phyloP scores from a whole-genome alignment of 2,888 invertebrate species.

The Agrochola circellaris region DNA sequence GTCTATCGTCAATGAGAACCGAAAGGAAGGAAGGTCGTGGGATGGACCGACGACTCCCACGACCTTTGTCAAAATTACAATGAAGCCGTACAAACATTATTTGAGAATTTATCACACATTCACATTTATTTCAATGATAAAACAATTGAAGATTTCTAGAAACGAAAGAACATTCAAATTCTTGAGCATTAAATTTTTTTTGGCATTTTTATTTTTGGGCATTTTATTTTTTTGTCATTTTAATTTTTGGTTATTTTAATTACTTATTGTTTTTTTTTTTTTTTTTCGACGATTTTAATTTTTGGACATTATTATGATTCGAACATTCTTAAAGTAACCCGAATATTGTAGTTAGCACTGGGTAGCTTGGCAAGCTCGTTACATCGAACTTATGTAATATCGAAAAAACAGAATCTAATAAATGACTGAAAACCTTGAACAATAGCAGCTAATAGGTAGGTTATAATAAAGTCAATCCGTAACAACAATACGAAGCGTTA shows the following conservation, averaged over 20 bases:
- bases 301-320: too few relatives aligned
- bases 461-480: conserved; percentile 4
- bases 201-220: too few relatives aligned
- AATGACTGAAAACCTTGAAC: neutral
- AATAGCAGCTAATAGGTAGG: neutral
- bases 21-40: conserved; percentile 33
- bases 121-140: conserved; percentile 27
- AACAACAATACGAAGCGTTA: conserved; percentile 14
- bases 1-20: conserved; percentile 40
- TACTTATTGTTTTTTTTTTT: too few relatives aligned
- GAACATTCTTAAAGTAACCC: too few relatives aligned
- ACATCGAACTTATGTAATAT: too few relatives aligned
- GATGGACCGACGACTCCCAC: conserved; percentile 12
- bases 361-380: neutral
- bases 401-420: neutral
- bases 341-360: too few relatives aligned
- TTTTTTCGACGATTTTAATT: too few relatives aligned
- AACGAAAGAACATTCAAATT: neutral
- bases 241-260: too few relatives aligned
- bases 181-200: too few relatives aligned
- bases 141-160: neutral
- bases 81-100: conserved; percentile 22
- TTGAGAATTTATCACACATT: conserved; percentile 30
- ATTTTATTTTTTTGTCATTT: too few relatives aligned
- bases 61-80: conserved; percentile 44